Conservation (phyloP, 2,888 invertebrate species). For the Argyra leucocephala region DNA sequence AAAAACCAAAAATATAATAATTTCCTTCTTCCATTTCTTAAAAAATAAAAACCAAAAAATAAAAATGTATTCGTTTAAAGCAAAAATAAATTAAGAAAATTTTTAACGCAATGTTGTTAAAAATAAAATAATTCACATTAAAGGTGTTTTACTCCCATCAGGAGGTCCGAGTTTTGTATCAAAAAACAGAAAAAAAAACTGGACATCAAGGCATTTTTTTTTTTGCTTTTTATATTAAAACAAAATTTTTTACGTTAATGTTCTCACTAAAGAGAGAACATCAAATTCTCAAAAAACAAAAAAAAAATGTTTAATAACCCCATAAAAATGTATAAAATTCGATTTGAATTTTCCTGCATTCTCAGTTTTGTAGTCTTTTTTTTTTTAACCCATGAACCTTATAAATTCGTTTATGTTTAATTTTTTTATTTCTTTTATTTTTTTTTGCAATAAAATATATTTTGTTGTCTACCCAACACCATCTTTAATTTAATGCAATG, state of each 20-base stretch:
- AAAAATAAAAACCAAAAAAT: too few species aligned
- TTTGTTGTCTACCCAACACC: neutral
- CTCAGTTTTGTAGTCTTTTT: neutral
- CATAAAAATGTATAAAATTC: neutral
- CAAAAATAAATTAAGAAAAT: neutral
- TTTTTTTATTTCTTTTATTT: neutral
- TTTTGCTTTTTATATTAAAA: neutral
- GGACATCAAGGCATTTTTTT: too few species aligned
- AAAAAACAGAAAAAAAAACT: neutral
- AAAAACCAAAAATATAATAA: too few species aligned
- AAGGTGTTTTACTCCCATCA: constrained; percentile 23
- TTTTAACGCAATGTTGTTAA: neutral
- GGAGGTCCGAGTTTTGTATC: constrained; percentile 12
- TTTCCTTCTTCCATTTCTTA: too few species aligned
- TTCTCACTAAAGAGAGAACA: neutral
- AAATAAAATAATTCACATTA: constrained; percentile 24
- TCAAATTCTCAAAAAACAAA: neutral
- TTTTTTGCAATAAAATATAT: neutral
- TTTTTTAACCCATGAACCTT: neutral
- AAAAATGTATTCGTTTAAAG: neutral
- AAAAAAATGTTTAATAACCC: neutral
- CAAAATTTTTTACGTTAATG: neutral
- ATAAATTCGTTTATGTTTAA: neutral
- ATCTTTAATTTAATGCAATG: neutral
- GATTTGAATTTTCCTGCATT: neutral